phyloP scores from a whole-genome alignment of 2,888 invertebrate genomes.

The Meandrusa payeni region DNA sequence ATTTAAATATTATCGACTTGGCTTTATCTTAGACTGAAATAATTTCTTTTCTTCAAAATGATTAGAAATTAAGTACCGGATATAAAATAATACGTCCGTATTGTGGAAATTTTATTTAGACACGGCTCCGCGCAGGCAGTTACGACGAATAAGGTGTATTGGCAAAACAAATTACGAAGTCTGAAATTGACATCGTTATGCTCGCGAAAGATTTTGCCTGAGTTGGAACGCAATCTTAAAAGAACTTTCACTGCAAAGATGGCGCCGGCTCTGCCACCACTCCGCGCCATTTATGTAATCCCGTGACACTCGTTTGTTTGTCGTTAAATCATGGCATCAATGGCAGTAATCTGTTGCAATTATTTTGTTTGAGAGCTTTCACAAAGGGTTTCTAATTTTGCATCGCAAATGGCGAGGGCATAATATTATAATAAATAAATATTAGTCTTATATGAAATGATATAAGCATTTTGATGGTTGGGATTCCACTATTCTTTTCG shows the following conservation, averaged over 20 bases:
- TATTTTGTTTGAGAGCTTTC: background rate
- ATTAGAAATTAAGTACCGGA: no score
- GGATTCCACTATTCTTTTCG: no score
- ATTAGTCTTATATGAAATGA: no score
- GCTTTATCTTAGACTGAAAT: no score
- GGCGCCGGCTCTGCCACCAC: constrained; percentile 11
- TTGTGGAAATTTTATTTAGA: constrained; percentile 15
- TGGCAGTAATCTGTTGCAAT: background rate
- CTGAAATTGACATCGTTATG: constrained; percentile 48
- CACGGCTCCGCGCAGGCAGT: constrained; percentile 5
- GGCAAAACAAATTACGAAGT: constrained; percentile 39
- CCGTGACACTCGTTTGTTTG: constrained; percentile 10
- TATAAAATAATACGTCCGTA: background rate
- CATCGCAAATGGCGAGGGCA: no score
- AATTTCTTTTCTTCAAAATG: no score
- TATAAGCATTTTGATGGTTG: no score
- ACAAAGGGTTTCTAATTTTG: no score
- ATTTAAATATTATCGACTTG: no score
- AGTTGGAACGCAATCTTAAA: constrained; percentile 55
- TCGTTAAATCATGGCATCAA: constrained; percentile 8
- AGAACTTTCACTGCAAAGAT: constrained; percentile 57
- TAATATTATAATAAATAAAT: no score
- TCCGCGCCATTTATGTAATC: constrained; percentile 17
- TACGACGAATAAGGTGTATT: constrained; percentile 16
- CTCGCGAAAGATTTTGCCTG: constrained; percentile 45